These are phyloP conservation scores for Pongo abelii DNA, from an alignment of 2,113 vertebrate genomes.

Conservation along the genomic window DNA sequence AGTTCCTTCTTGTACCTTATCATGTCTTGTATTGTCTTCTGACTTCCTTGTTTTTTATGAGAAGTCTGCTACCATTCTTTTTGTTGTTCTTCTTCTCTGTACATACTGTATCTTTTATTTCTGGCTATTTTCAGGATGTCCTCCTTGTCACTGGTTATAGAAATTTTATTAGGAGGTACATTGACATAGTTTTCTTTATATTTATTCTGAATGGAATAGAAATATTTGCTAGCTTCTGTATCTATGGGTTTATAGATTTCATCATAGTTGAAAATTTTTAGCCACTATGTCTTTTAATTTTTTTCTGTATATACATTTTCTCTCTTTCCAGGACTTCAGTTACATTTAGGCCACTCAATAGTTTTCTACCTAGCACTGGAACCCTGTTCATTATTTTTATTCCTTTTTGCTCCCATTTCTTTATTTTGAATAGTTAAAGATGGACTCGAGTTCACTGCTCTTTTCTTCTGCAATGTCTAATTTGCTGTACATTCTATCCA, in stretches of 20 bases:
- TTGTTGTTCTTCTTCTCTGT: background rate
- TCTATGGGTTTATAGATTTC: background rate
- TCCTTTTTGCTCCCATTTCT: background rate
- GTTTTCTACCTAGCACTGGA: no score
- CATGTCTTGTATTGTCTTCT: background rate
- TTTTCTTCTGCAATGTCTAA: background rate
- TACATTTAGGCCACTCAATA: background rate
- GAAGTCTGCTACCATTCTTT: background rate
- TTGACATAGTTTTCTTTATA: background rate
- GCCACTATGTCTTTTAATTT: background rate
- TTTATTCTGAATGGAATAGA: background rate
- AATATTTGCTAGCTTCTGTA: background rate
- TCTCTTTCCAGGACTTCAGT: background rate
- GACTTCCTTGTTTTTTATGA: background rate
- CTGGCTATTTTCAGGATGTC: background rate
- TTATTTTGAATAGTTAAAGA: background rate
- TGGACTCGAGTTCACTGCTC: background rate
- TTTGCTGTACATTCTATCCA: background rate
- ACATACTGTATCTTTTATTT: background rate
- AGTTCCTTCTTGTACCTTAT: background rate
- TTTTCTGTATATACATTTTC: background rate
- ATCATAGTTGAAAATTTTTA: background rate
- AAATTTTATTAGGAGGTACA: background rate
- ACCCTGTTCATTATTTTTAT: background rate
- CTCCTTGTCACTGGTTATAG: background rate